A percentile compares a stretch with the other conserved stretches of the same genome.
Evolutionary conservation across 2,797 vertebrate genomes (phyloP).

Genomic region (Cryptoblepharus egeriae): DNA sequence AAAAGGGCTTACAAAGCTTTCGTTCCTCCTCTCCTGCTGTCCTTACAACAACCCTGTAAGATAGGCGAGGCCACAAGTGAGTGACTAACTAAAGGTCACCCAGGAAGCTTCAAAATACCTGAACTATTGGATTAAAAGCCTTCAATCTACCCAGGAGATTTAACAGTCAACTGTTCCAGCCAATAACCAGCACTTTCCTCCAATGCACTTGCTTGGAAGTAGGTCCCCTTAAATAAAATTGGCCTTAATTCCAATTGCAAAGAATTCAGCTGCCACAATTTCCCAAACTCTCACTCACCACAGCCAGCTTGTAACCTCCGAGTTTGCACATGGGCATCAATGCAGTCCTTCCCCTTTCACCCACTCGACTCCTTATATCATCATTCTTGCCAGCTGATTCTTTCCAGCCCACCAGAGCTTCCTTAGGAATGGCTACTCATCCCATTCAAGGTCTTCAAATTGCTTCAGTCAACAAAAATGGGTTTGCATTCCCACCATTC

Average conservation of each 20-base stretch:
- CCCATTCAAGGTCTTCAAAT: conserved; percentile 4
- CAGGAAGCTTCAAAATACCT: too few species aligned
- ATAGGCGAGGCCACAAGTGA: too few species aligned
- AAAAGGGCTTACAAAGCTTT: too few species aligned
- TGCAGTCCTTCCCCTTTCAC: fast-evolving
- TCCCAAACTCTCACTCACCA: conserved; percentile 46
- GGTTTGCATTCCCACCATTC: background rate
- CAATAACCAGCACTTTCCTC: background rate
- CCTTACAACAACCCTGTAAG: too few species aligned
- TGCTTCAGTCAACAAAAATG: fast-evolving
- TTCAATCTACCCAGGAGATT: background rate
- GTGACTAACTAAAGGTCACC: too few species aligned
- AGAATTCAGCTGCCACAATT: background rate
- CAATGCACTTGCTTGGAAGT: too few species aligned
- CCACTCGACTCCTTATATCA: conserved; percentile 25
- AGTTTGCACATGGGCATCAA: background rate
- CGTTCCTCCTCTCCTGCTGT: too few species aligned
- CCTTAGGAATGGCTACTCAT: conserved; percentile 29
- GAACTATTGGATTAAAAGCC: background rate
- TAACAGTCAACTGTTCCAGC: background rate
- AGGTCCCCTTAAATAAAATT: background rate
- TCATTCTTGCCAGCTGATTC: conserved; percentile 17
- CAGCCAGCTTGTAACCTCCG: background rate
- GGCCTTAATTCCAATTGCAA: background rate
- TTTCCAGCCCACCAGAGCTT: conserved; percentile 10